These are phyloP conservation scores for Ciconia nigra DNA, from an alignment of 2,797 vertebrate genomes.

Conservation along the genomic window DNA sequence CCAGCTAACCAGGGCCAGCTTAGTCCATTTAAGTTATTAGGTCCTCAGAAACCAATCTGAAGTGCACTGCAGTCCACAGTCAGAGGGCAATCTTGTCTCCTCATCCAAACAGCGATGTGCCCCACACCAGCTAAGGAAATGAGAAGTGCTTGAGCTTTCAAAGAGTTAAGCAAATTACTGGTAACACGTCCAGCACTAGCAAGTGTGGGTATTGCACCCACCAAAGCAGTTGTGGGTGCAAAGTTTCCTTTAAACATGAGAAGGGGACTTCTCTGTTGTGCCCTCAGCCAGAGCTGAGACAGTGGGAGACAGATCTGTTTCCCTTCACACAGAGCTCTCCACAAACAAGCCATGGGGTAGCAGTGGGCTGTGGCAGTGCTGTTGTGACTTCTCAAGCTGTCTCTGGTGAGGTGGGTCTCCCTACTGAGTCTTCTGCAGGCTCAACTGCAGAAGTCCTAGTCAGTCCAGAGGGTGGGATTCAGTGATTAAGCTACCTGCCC, in stretches of 20 bases:
- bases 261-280: not conserved
- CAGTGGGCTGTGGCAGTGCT: not conserved
- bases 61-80: not conserved
- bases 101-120: not conserved
- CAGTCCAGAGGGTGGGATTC: not conserved
- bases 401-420: not conserved
- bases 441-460: not conserved
- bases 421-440: not conserved
- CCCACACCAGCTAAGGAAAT: not conserved
- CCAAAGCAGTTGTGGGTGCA: not conserved
- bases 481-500: not conserved
- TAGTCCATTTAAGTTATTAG: not conserved
- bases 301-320: not conserved
- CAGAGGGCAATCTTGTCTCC: not conserved
- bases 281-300: not conserved
- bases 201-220: not conserved
- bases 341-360: not conserved
- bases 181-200: not conserved
- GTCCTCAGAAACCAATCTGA: not conserved
- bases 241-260: not conserved
- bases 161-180: not conserved
- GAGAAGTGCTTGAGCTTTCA: not conserved
- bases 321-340: not conserved
- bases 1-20: not conserved
- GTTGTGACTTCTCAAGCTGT: not conserved